A percentile compares a stretch with the other conserved stretches of the same genome.
Evolutionary conservation across 2,888 invertebrate species (phyloP).

Genomic region (Ophion obscuratus): DNA sequence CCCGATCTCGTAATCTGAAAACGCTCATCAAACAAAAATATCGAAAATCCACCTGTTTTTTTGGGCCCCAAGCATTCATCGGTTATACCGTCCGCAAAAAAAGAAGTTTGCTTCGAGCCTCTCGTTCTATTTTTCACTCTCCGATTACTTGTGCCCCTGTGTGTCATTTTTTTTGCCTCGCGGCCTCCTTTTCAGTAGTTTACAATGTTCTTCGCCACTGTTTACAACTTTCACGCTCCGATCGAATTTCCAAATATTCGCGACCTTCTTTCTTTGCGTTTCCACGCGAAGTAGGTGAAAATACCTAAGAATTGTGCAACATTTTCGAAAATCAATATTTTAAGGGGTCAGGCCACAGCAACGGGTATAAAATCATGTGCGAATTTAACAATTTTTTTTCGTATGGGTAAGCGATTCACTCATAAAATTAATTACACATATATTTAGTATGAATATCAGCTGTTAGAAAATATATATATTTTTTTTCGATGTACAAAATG

Average conservation of each 20-base stretch:
- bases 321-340: background rate
- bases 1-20: too few relatives aligned
- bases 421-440: too few relatives aligned
- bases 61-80: background rate
- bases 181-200: background rate
- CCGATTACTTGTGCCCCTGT: background rate
- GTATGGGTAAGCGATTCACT: too few relatives aligned
- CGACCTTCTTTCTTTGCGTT: background rate
- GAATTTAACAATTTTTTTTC: too few relatives aligned
- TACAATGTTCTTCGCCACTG: background rate
- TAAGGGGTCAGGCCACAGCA: too few relatives aligned
- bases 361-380: too few relatives aligned
- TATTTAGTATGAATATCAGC: too few relatives aligned
- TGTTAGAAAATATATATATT: too few relatives aligned
- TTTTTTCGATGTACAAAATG: too few relatives aligned
- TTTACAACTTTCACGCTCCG: background rate
- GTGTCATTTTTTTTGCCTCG: background rate
- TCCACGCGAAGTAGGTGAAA: background rate
- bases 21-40: background rate
- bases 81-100: background rate
- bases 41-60: background rate
- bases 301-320: background rate
- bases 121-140: conserved; percentile 2
- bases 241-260: background rate
- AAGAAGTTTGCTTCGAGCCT: background rate